Percentiles rank a stretch among this genome's conserved stretches.
Evolutionary conservation across 2,888 invertebrate species (phyloP).

Genomic region (Rhorus exstirpatorius): DNA sequence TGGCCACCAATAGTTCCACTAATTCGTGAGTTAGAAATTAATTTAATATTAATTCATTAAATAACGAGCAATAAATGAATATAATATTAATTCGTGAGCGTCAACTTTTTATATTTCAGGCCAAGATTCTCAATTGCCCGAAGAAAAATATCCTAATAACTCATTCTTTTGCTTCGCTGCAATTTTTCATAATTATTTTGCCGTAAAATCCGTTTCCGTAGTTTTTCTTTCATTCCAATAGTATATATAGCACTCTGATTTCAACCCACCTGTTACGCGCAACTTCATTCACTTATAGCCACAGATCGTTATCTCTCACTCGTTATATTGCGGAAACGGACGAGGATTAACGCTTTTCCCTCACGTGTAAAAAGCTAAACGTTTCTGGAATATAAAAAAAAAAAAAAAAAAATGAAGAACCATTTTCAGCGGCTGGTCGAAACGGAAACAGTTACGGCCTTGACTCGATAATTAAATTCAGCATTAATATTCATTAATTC

Average conservation of each 20-base stretch:
- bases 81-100: no score
- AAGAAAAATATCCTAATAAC: no score
- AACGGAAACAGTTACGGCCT: slow-evolving; percentile 81
- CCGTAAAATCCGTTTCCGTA: no score
- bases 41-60: no score
- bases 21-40: no score
- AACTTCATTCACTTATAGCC: not conserved
- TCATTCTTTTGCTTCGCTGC: no score
- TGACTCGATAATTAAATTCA: slow-evolving; percentile 81
- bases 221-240: not conserved
- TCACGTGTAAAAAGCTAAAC: not conserved
- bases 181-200: no score
- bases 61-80: no score
- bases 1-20: no score
- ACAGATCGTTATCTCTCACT: not conserved
- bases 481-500: slow-evolving; percentile 81
- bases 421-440: slow-evolving; percentile 60
- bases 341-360: slow-evolving; percentile 1
- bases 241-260: not conserved
- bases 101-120: no score
- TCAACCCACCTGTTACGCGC: not conserved
- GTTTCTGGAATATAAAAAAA: not conserved
- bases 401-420: slow-evolving; percentile 42
- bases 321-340: not conserved
- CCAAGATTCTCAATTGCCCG: no score